Evolutionary conservation across 2,888 invertebrate species (phyloP).

Genomic region (Colostygia pectinataria): DNA sequence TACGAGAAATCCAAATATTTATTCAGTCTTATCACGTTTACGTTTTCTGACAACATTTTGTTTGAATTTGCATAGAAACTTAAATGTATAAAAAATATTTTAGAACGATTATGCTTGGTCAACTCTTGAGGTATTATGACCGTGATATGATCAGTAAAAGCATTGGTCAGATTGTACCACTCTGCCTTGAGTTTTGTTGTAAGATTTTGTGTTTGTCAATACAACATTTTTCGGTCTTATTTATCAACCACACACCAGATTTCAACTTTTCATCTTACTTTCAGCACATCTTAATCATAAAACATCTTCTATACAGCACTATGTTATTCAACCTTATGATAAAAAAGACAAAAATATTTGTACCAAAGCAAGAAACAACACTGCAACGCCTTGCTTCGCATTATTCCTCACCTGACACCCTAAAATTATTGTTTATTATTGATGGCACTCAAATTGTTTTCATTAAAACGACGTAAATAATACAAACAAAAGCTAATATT

Average conservation of each 20-base stretch:
- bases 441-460: conserved; percentile 18
- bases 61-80: conserved; percentile 4
- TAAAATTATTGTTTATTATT: conserved; percentile 13
- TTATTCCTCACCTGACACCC: conserved; percentile 3
- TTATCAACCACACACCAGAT: too few relatives aligned
- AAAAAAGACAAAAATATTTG: conserved; percentile 6
- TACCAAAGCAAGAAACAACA: not conserved
- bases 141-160: too few relatives aligned
- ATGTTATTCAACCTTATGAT: not conserved
- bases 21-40: conserved; percentile 10
- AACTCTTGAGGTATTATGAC: too few relatives aligned
- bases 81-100: not conserved
- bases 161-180: too few relatives aligned
- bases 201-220: too few relatives aligned
- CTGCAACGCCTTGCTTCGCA: conserved; percentile 3
- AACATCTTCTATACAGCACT: too few relatives aligned
- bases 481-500: conserved; percentile 49
- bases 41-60: conserved; percentile 10
- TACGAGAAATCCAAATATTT: conserved; percentile 26
- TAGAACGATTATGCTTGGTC: too few relatives aligned
- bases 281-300: not conserved
- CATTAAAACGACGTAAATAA: conserved; percentile 21
- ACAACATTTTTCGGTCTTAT: too few relatives aligned
- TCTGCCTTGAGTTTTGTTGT: too few relatives aligned
- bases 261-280: too few relatives aligned